These are phyloP conservation scores for Lycaena phlaeas DNA, from an alignment of 2,888 invertebrate genomes.

Conservation along the genomic window DNA sequence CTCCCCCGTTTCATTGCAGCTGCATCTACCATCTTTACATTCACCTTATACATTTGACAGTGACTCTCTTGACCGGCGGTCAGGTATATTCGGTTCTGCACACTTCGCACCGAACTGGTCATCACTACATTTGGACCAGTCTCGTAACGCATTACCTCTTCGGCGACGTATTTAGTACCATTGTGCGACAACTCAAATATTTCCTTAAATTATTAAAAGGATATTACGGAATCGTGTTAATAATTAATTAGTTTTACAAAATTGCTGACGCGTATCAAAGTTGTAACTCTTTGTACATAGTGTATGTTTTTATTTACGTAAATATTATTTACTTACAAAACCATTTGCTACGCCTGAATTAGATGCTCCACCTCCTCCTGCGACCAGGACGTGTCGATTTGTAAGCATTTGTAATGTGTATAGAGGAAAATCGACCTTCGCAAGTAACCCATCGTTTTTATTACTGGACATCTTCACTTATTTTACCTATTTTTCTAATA, in stretches of 20 bases:
- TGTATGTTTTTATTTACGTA: slow-evolving; percentile 3
- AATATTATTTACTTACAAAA: slow-evolving; percentile 80
- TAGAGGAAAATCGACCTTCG: slow-evolving; percentile 93
- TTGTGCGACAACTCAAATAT: slow-evolving; percentile 92
- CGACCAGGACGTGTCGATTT: slow-evolving; percentile 94
- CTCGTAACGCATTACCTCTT: slow-evolving; percentile 91
- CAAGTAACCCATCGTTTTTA: slow-evolving; percentile 81
- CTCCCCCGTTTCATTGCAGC: slow-evolving; percentile 72
- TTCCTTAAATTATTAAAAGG: slow-evolving; percentile 77
- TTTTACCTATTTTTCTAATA: slow-evolving; percentile 33
- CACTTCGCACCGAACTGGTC: slow-evolving; percentile 86
- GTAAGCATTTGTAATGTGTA: slow-evolving; percentile 93
- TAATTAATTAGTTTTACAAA: slow-evolving; percentile 14
- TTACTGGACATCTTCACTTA: slow-evolving; percentile 56
- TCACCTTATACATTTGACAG: slow-evolving; percentile 87
- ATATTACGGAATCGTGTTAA: neutral
- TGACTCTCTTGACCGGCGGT: slow-evolving; percentile 95
- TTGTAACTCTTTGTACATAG: slow-evolving; percentile 6
- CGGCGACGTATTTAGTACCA: slow-evolving; percentile 86
- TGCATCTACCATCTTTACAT: slow-evolving; percentile 70
- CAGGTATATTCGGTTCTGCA: slow-evolving; percentile 82
- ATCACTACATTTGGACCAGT: slow-evolving; percentile 92
- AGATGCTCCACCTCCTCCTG: slow-evolving; percentile 96
- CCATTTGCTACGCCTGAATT: slow-evolving; percentile 98
- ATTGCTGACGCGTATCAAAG: slow-evolving; percentile 38